A percentile compares a stretch with the other conserved stretches of the same genome.
phyloP scores from a whole-genome alignment of 2,888 invertebrate genomes.

The Agapostemon virescens region DNA sequence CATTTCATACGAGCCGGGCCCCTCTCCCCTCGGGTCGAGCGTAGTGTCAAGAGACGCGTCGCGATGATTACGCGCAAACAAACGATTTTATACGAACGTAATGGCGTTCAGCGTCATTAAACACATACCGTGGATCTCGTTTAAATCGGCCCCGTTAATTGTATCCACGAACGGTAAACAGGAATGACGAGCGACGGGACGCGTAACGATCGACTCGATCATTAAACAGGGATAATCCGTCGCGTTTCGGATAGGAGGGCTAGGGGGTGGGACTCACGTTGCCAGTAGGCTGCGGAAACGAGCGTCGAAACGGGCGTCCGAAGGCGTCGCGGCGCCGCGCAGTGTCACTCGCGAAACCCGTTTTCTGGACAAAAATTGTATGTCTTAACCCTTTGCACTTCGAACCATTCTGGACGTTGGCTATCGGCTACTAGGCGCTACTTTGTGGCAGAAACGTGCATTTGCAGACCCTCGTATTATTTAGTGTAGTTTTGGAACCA shows the following conservation, averaged over 20 bases:
- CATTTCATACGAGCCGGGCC: not conserved
- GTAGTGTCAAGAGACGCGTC: constrained; percentile 36
- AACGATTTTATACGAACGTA: constrained; percentile 58
- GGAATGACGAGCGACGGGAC: constrained; percentile 50
- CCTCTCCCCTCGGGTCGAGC: constrained; percentile 12
- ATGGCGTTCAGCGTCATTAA: constrained; percentile 62
- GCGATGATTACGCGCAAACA: constrained; percentile 54
- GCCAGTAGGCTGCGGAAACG: constrained; percentile 24
- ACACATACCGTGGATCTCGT: constrained; percentile 55
- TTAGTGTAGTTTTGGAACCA: too few species aligned
- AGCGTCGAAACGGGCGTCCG: not conserved
- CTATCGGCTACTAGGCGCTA: too few species aligned
- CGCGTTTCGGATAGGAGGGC: constrained; percentile 4
- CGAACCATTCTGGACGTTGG: too few species aligned
- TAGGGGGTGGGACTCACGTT: constrained; percentile 19
- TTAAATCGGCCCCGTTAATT: constrained; percentile 62
- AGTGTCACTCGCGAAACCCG: too few species aligned
- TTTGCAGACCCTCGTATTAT: too few species aligned
- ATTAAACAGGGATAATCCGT: constrained; percentile 59
- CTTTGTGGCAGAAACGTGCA: too few species aligned
- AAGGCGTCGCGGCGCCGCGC: constrained; percentile 8
- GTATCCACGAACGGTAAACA: constrained; percentile 56
- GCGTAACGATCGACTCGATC: constrained; percentile 56
- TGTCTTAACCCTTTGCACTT: too few species aligned
- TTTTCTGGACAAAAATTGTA: too few species aligned